phyloP scores from a whole-genome alignment of 2,888 invertebrate genomes.

The Drosophila basisetae region DNA sequence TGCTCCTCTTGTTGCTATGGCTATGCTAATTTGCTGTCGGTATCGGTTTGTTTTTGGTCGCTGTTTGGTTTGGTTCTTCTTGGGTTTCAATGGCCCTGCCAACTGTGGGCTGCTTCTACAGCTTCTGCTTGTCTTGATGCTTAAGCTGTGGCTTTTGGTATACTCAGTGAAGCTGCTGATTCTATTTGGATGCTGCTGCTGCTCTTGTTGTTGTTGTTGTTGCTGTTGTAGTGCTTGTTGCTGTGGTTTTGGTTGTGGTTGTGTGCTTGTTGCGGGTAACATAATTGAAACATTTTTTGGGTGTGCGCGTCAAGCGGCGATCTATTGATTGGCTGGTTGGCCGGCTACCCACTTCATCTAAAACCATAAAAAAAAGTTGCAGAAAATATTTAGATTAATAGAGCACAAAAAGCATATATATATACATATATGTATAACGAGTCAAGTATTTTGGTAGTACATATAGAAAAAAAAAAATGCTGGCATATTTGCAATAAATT shows the following conservation, averaged over 20 bases:
- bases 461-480: not conserved
- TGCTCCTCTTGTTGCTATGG: conserved; percentile 33
- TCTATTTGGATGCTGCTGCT: conserved; percentile 35
- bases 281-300: conserved; percentile 76
- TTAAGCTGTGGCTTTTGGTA: conserved; percentile 46
- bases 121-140: conserved; percentile 15
- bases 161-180: conserved; percentile 39
- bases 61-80: conserved; percentile 58
- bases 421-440: not conserved
- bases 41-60: conserved; percentile 64
- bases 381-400: conserved; percentile 10
- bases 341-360: conserved; percentile 47
- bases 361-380: not conserved
- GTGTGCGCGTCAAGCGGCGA: conserved; percentile 56
- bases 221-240: conserved; percentile 34
- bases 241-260: conserved; percentile 35
- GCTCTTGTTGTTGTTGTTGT: conserved; percentile 11
- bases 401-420: conserved; percentile 2
- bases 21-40: conserved; percentile 72
- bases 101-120: conserved; percentile 12
- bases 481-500: conserved; percentile 13
- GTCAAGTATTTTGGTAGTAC: conserved; percentile 7
- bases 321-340: conserved; percentile 57
- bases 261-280: conserved; percentile 59
- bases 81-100: conserved; percentile 47